phyloP scores from a whole-genome alignment of 2,113 vertebrate species.

The Cottus gobio region DNA sequence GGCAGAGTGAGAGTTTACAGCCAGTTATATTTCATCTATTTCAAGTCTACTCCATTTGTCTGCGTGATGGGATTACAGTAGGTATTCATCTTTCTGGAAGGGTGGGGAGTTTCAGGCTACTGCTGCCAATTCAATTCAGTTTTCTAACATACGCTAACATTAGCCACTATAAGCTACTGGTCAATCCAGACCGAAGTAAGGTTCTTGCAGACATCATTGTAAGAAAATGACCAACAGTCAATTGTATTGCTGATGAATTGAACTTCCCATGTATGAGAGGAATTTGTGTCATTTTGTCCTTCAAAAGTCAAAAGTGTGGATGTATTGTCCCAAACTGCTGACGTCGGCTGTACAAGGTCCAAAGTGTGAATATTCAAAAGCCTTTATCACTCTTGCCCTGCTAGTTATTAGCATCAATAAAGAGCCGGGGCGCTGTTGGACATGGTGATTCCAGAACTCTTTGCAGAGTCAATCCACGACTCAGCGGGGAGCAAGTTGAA shows the following conservation, averaged over 20 bases:
- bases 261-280: not conserved
- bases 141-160: too few relatives aligned
- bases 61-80: not conserved
- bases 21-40: not conserved
- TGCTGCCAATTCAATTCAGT: not conserved
- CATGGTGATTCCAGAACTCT: constrained; percentile 45
- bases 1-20: not conserved
- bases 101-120: too few relatives aligned
- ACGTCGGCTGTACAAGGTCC: not conserved
- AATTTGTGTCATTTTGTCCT: not conserved
- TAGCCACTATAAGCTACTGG: too few relatives aligned
- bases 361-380: constrained; percentile 20
- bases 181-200: too few relatives aligned
- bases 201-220: too few relatives aligned
- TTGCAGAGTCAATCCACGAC: constrained; percentile 57
- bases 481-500: constrained; percentile 41
- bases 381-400: not conserved
- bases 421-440: constrained; percentile 4
- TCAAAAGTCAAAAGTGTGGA: constrained; percentile 1
- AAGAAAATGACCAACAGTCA: too few relatives aligned
- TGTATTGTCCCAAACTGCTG: not conserved
- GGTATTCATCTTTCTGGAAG: not conserved
- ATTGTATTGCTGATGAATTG: too few relatives aligned
- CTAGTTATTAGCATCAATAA: constrained; percentile 13
- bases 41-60: not conserved